A percentile compares a stretch with the other conserved stretches of the same genome.
These are phyloP conservation scores for Gulo gulo DNA, from an alignment of 2,113 vertebrate species.

Conservation along the genomic window DNA sequence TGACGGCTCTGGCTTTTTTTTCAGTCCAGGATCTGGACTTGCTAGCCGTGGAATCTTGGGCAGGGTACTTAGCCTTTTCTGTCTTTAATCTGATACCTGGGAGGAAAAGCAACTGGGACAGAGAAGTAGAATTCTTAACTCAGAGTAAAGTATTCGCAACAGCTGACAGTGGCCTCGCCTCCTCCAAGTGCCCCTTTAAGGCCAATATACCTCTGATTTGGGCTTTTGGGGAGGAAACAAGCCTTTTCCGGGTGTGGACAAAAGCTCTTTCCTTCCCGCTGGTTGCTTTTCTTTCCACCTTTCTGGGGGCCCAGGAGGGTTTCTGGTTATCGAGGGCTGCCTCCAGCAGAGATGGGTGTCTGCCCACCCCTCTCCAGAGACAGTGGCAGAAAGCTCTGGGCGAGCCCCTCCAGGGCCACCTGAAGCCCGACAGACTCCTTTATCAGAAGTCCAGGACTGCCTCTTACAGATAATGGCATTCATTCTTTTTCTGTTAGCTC, in stretches of 20 bases:
- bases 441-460: background rate
- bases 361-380: background rate
- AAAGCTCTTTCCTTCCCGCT: background rate
- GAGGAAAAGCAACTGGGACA: background rate
- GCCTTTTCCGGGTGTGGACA: background rate
- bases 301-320: background rate
- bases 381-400: background rate
- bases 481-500: constrained; percentile 6
- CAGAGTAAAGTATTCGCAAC: background rate
- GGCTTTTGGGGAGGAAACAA: background rate
- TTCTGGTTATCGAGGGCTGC: background rate
- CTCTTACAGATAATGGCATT: background rate
- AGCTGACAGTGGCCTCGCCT: accelerated
- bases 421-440: background rate
- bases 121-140: background rate
- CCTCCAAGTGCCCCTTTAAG: background rate
- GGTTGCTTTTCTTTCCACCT: background rate
- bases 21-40: background rate
- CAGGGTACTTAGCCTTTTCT: background rate
- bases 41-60: too few species aligned
- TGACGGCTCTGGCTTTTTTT: background rate
- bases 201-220: background rate
- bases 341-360: background rate
- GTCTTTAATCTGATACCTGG: background rate
- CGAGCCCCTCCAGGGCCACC: background rate